These are phyloP conservation scores for Baccha elongata DNA, from an alignment of 2,888 invertebrate species.

Conservation along the genomic window DNA sequence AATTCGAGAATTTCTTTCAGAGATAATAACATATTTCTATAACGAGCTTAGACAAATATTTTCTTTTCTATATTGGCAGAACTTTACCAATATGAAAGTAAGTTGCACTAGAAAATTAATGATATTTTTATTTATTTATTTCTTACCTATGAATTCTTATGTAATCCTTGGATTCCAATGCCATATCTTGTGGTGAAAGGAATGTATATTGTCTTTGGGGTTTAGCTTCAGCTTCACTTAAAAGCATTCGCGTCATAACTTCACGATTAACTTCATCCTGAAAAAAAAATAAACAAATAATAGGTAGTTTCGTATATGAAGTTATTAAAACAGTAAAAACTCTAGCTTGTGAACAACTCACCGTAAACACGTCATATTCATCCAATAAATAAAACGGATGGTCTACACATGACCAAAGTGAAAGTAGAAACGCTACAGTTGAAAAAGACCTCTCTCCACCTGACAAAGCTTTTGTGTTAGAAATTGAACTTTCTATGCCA, in stretches of 20 bases:
- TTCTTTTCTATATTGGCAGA: too few species aligned
- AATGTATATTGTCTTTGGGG: constrained; percentile 92
- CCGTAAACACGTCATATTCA: constrained; percentile 99
- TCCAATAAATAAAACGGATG: constrained; percentile 97
- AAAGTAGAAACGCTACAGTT: constrained; percentile 96
- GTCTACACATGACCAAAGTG: constrained; percentile 95
- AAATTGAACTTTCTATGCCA: constrained; percentile 81
- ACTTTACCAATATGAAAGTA: too few species aligned
- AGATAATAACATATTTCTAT: too few species aligned
- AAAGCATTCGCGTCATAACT: constrained; percentile 89
- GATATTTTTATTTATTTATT: too few species aligned
- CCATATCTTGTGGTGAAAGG: constrained; percentile 93
- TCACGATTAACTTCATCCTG: constrained; percentile 93
- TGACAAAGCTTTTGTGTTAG: constrained; percentile 88
- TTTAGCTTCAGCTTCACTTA: constrained; percentile 88
- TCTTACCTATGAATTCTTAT: constrained; percentile 85
- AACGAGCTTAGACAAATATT: too few species aligned
- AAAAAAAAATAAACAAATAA: too few species aligned
- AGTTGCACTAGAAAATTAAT: too few species aligned
- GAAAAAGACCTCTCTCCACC: constrained; percentile 98
- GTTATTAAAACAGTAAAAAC: not conserved
- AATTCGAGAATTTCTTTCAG: too few species aligned
- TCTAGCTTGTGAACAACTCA: too few species aligned
- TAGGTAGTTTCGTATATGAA: not conserved
- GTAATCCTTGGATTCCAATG: constrained; percentile 83